Percentiles rank a stretch among this genome's conserved stretches.
phyloP scores from a whole-genome alignment of 2,113 vertebrate genomes.

The Brachyhypopomus occidentalis region DNA sequence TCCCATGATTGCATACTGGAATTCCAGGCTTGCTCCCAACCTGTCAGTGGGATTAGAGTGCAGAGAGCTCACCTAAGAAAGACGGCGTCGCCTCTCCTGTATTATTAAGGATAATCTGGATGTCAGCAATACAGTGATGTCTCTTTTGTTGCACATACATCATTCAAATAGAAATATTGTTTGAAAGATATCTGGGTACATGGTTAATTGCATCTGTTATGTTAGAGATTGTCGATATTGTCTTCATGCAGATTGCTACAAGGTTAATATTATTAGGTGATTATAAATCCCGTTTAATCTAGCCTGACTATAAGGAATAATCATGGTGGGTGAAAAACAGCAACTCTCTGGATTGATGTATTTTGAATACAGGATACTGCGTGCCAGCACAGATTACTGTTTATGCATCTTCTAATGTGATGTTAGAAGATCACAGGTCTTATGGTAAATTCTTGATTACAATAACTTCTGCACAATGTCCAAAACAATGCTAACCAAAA shows the following conservation, averaged over 20 bases:
- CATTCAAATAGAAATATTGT: not conserved
- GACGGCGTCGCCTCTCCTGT: not conserved
- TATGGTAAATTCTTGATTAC: slow-evolving; percentile 9
- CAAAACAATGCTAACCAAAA: slow-evolving; percentile 2
- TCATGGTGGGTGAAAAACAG: slow-evolving; percentile 15
- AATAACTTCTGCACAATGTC: not conserved
- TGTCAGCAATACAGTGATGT: slow-evolving; percentile 5
- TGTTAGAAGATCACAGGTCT: slow-evolving; percentile 23
- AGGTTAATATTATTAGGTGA: not conserved
- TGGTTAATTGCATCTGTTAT: no score
- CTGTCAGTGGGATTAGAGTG: slow-evolving; percentile 22
- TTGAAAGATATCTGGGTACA: no score
- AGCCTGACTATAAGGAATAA: not conserved
- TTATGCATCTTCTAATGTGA: slow-evolving; percentile 12
- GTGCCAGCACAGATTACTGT: slow-evolving; percentile 10
- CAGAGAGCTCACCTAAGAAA: slow-evolving; percentile 3
- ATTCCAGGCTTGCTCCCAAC: not conserved
- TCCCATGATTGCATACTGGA: slow-evolving; percentile 5
- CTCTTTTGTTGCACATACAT: slow-evolving; percentile 14
- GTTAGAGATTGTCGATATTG: not conserved
- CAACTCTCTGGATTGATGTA: not conserved
- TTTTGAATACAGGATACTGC: not conserved
- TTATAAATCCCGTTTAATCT: slow-evolving; percentile 1
- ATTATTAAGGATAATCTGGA: slow-evolving; percentile 15
- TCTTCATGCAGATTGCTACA: not conserved